Evolutionary conservation across 2,797 vertebrate species (phyloP).

Genomic region (Limosa lapponica): DNA sequence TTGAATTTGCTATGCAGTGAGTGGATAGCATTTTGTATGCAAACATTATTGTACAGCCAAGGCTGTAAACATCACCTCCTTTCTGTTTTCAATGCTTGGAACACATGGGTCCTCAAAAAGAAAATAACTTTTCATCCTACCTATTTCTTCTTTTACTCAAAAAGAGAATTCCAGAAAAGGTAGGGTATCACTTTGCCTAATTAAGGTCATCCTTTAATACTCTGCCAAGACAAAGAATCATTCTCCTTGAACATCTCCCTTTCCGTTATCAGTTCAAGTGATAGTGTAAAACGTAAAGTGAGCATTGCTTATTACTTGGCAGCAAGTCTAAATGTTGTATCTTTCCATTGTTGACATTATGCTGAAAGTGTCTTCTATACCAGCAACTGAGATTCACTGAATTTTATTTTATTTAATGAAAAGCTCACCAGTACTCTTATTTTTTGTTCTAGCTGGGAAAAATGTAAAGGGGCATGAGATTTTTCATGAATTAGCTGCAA

Average conservation of each 20-base stretch:
- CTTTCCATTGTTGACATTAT: background rate
- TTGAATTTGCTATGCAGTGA: background rate
- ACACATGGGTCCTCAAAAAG: background rate
- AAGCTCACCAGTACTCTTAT: background rate
- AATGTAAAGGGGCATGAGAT: background rate
- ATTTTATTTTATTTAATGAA: background rate
- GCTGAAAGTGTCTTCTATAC: background rate
- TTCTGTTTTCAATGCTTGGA: background rate
- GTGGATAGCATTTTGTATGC: background rate
- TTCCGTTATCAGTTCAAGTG: background rate
- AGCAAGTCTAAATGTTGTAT: background rate
- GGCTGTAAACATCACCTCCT: background rate
- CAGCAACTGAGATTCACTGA: background rate
- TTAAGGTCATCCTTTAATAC: background rate
- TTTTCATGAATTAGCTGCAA: background rate
- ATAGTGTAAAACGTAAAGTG: background rate
- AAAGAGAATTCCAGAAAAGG: background rate
- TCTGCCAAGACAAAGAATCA: background rate
- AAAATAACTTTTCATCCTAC: background rate
- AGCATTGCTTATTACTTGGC: background rate
- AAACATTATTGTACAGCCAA: background rate
- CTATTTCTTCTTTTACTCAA: background rate
- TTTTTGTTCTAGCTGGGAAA: background rate
- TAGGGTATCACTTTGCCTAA: background rate
- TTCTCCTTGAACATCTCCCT: background rate